phyloP scores from a whole-genome alignment of 1,140 invertebrate genomes.

The Microplitis mediator region DNA sequence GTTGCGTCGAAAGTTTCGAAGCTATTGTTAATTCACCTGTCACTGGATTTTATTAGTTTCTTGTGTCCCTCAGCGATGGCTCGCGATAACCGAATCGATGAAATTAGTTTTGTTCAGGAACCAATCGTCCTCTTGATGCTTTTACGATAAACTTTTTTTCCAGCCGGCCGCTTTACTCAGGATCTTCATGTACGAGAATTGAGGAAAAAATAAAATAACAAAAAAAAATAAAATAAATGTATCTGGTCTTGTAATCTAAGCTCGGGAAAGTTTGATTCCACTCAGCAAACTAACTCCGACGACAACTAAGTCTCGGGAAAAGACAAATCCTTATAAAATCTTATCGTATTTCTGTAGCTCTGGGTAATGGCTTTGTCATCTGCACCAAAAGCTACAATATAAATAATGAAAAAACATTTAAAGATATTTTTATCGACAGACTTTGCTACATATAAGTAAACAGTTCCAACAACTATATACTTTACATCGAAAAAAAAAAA shows the following conservation, averaged over 20 bases:
- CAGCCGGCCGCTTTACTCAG: no score
- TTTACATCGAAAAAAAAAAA: neutral
- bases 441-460: no score
- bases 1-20: neutral
- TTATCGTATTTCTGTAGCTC: conserved; percentile 19
- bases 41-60: neutral
- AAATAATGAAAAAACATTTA: neutral
- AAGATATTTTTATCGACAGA: neutral
- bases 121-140: neutral
- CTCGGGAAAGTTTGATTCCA: conserved; percentile 24
- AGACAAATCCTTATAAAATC: conserved; percentile 9
- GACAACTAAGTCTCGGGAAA: neutral
- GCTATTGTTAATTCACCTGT: neutral
- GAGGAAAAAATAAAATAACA: no score
- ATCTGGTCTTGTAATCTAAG: conserved; percentile 24
- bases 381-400: neutral
- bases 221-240: conserved; percentile 14
- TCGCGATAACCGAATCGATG: neutral
- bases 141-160: neutral
- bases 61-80: neutral
- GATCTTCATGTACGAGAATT: no score
- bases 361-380: conserved; percentile 8
- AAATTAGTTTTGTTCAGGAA: conserved; percentile 8
- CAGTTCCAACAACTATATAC: no score
- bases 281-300: conserved; percentile 20